A percentile compares a stretch with the other conserved stretches of the same genome.
Evolutionary conservation across 2,113 vertebrate genomes (phyloP).

Genomic region (Cairina moschata): DNA sequence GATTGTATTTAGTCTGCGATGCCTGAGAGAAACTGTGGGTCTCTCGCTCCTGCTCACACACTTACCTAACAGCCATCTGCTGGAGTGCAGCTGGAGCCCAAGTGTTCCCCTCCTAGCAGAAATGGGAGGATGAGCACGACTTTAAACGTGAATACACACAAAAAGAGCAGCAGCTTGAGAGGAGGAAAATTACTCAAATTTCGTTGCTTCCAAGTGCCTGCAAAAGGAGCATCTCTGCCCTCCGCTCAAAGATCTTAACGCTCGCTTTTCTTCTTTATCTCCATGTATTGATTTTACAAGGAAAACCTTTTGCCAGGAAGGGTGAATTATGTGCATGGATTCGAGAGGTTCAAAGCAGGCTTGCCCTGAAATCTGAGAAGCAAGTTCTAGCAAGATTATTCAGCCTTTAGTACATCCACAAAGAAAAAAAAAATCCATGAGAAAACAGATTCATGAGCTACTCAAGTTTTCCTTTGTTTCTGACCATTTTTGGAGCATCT

Average conservation of each 20-base stretch:
- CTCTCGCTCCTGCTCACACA: neutral
- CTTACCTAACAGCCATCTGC: neutral
- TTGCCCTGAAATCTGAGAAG: neutral
- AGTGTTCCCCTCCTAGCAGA: neutral
- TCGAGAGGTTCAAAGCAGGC: neutral
- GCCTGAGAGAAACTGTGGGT: neutral
- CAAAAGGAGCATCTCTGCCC: neutral
- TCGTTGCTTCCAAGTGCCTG: neutral
- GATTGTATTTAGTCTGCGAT: neutral
- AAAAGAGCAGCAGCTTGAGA: neutral
- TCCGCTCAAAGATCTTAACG: neutral
- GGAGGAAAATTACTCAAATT: neutral
- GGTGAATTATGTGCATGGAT: neutral
- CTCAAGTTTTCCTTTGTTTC: neutral
- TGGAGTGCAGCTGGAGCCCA: neutral
- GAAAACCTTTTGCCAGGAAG: neutral
- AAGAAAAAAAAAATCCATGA: neutral
- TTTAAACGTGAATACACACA: neutral
- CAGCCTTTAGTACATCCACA: neutral
- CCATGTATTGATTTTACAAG: neutral
- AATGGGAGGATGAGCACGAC: neutral
- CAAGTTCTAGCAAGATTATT: neutral
- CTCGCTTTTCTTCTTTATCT: conserved; percentile 13
- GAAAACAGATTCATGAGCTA: neutral
- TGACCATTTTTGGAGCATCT: neutral